A percentile compares a stretch with the other conserved stretches of the same genome.
Evolutionary conservation across 2,888 invertebrate species (phyloP).

Genomic region (Pandemis heparana): DNA sequence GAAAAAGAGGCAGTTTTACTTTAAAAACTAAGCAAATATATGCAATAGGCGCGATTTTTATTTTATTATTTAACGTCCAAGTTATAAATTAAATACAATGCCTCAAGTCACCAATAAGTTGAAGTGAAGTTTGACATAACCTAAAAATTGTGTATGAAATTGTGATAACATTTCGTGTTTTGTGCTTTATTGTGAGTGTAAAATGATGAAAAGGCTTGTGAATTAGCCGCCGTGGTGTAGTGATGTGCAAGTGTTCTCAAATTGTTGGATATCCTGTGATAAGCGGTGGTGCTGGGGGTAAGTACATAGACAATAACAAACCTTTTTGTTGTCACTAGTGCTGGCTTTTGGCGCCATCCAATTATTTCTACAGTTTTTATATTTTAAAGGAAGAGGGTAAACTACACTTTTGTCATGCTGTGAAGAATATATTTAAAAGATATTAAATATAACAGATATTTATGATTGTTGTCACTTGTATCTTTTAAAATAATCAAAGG

Average conservation of each 20-base stretch:
- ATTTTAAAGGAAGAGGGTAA: neutral
- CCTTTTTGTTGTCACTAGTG: conserved; percentile 19
- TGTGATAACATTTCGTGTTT: conserved; percentile 29
- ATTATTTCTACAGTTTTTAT: neutral
- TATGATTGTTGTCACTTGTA: neutral
- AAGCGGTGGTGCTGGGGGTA: conserved; percentile 29
- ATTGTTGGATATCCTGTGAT: conserved; percentile 26
- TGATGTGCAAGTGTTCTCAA: conserved; percentile 12
- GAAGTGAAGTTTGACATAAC: conserved; percentile 33
- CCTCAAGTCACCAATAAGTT: neutral
- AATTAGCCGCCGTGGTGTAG: conserved; percentile 9
- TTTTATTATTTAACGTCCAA: neutral
- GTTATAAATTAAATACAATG: neutral
- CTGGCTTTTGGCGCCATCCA: conserved; percentile 33
- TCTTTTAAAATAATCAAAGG: neutral
- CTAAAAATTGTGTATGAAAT: conserved; percentile 24
- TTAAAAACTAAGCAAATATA: neutral
- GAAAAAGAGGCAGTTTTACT: conserved; percentile 15
- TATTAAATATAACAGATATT: neutral
- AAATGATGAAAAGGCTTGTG: conserved; percentile 20
- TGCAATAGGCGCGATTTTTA: neutral
- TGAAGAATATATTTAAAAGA: neutral
- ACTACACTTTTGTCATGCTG: neutral
- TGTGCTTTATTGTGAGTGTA: conserved; percentile 13
- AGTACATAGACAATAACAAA: conserved; percentile 42